Evolutionary conservation across 2,797 vertebrate species (phyloP).

Genomic region (Rousettus madagascariensis): DNA sequence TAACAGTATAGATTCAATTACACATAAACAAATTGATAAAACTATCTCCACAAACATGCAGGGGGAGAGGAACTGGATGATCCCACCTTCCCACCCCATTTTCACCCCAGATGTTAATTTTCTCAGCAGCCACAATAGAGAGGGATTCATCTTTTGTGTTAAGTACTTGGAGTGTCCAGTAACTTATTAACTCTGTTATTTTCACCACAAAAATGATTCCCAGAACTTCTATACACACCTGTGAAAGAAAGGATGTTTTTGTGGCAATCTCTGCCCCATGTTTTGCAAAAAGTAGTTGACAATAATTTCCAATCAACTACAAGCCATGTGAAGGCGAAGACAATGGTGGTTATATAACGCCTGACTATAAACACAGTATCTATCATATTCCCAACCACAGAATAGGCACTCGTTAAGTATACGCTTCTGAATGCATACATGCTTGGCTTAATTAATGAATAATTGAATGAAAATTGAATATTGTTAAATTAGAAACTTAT

Average conservation of each 20-base stretch:
- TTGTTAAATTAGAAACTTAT: not conserved
- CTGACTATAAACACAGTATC: not conserved
- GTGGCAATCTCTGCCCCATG: not conserved
- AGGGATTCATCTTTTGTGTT: not conserved
- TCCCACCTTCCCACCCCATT: not conserved
- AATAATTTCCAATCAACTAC: not conserved
- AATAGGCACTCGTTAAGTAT: not conserved
- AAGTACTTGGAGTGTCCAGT: not conserved
- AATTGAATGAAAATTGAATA: not conserved
- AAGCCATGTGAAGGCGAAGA: not conserved
- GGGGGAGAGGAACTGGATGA: not conserved
- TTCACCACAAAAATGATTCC: not conserved
- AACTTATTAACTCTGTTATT: not conserved
- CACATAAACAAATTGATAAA: not conserved
- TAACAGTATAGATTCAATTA: not conserved
- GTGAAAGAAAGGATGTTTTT: not conserved
- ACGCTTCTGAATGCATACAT: not conserved
- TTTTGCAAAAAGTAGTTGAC: not conserved
- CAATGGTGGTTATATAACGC: rapidly evolving
- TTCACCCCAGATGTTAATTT: not conserved
- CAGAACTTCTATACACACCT: not conserved
- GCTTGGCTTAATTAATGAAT: not conserved
- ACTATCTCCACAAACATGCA: not conserved
- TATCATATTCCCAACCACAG: not conserved
- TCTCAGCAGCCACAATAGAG: not conserved